phyloP scores from a whole-genome alignment of 2,888 invertebrate genomes.

The Eubasilissa splendida region DNA sequence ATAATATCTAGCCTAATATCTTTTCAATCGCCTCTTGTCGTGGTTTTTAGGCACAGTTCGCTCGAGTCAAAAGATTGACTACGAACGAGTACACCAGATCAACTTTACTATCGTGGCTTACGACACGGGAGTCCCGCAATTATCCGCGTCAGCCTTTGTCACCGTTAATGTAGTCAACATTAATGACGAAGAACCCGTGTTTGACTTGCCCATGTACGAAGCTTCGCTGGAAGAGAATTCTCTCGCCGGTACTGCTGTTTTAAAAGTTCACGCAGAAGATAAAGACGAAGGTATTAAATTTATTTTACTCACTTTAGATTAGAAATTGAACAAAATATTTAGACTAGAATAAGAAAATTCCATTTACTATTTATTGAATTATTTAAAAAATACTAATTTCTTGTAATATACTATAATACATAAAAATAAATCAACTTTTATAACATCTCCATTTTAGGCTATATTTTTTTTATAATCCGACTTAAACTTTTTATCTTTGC shows the following conservation, averaged over 20 bases:
- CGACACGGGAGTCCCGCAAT: conserved; percentile 90
- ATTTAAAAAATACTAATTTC: not conserved
- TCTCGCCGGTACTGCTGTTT: conserved; percentile 79
- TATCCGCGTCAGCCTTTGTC: conserved; percentile 84
- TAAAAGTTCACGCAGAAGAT: conserved; percentile 84
- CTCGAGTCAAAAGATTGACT: conserved; percentile 86
- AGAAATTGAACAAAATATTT: too few species aligned
- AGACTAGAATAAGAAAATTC: too few species aligned
- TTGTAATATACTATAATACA: too few species aligned
- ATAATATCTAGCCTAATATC: too few species aligned
- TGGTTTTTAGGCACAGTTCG: conserved; percentile 78
- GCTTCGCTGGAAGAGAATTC: conserved; percentile 85
- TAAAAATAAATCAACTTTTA: too few species aligned
- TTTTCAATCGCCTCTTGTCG: not conserved
- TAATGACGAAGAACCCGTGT: conserved; percentile 90
- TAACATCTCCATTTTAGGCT: too few species aligned
- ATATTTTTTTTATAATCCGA: too few species aligned
- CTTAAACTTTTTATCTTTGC: conserved; percentile 29
- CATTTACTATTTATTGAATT: not conserved
- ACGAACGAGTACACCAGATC: conserved; percentile 82
- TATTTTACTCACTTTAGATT: not conserved
- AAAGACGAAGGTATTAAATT: conserved; percentile 77
- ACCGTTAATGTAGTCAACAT: conserved; percentile 85
- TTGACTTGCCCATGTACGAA: conserved; percentile 79
- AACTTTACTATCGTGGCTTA: conserved; percentile 87